Evolutionary conservation across 2,113 vertebrate species (phyloP).

Genomic region (Callithrix jacchus): DNA sequence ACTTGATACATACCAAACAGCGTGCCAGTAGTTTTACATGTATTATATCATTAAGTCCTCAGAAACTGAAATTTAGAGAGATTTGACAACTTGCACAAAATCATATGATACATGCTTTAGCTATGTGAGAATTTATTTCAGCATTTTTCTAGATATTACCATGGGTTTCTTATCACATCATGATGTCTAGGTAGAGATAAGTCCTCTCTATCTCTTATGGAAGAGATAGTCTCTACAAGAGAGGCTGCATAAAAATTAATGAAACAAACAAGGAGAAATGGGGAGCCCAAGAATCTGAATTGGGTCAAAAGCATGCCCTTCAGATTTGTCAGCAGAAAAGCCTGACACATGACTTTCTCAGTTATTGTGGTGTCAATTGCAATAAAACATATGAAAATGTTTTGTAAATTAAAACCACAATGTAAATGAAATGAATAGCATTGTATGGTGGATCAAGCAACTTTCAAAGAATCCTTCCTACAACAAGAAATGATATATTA

Average conservation of each 20-base stretch:
- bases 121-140: background rate
- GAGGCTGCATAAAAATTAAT: background rate
- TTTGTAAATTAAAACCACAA: background rate
- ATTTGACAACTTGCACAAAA: background rate
- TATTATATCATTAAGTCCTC: background rate
- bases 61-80: constrained; percentile 22
- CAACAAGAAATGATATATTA: background rate
- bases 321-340: background rate
- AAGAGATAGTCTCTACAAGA: background rate
- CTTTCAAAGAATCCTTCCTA: background rate
- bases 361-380: background rate
- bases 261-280: background rate
- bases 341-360: background rate
- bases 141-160: background rate
- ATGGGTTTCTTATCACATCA: background rate
- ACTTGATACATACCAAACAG: background rate
- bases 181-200: background rate
- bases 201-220: background rate
- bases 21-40: background rate
- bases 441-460: background rate
- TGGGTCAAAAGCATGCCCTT: background rate
- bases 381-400: background rate
- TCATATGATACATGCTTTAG: background rate
- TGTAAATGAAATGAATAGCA: background rate
- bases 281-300: background rate